Evolutionary conservation across 2,113 vertebrate genomes (phyloP).

Genomic region (Odocoileus hemionus): DNA sequence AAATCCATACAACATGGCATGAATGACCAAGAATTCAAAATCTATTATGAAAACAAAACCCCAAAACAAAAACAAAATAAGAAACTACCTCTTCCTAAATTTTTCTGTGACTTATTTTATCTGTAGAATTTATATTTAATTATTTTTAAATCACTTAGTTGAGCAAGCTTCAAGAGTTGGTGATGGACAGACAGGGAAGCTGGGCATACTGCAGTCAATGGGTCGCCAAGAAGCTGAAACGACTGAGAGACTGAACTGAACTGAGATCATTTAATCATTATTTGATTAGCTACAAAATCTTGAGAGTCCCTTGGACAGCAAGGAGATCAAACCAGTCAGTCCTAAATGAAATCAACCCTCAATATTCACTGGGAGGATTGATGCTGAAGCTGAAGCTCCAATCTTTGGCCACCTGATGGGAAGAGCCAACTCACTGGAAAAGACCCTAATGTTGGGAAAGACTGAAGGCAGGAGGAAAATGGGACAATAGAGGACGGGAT

Average conservation of each 20-base stretch:
- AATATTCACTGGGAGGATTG: not conserved
- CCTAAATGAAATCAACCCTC: not conserved
- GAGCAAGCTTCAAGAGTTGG: not conserved
- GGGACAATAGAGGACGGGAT: not conserved
- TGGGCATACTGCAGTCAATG: not conserved
- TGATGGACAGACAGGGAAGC: not conserved
- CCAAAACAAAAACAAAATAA: not conserved
- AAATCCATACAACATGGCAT: not conserved
- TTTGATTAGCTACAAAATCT: not conserved
- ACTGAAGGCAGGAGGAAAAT: not conserved
- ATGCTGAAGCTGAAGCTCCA: not conserved
- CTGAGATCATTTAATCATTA: not conserved
- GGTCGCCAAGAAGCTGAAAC: not conserved
- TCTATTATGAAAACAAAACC: not conserved
- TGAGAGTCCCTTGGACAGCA: not conserved
- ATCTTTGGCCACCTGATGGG: not conserved
- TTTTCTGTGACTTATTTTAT: not conserved
- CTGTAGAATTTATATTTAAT: not conserved
- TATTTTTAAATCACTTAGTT: not conserved
- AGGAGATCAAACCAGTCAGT: not conserved
- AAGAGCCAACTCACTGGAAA: not conserved
- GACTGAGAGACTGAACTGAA: not conserved
- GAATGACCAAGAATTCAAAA: not conserved
- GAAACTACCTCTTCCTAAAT: not conserved
- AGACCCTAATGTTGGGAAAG: not conserved